Percentiles rank a stretch among this genome's conserved stretches.
Evolutionary conservation across 64 coral and sea anemone species (phyloP).

Genomic region (Pocillopora damicornis): DNA sequence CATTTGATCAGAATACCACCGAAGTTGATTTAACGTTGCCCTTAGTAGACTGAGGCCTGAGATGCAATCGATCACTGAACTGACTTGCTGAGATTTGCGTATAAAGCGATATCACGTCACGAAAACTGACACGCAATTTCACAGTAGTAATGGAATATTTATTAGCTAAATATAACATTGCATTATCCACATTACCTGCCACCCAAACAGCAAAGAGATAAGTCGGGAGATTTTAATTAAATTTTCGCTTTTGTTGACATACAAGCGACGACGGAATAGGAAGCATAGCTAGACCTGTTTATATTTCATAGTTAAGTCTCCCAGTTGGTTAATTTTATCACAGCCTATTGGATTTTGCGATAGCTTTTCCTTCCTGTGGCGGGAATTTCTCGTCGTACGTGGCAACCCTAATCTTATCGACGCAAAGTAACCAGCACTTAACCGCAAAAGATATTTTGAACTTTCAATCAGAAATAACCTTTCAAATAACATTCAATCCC

Average conservation of each 20-base stretch:
- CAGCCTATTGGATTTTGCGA: not conserved
- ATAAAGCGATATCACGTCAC: not conserved
- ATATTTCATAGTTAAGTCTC: not conserved
- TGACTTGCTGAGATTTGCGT: not conserved
- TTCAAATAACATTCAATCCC: not conserved
- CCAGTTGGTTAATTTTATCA: not conserved
- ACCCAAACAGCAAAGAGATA: slow-evolving; percentile 3
- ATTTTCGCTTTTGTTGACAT: slow-evolving; percentile 16
- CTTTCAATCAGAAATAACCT: not conserved
- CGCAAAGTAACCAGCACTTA: not conserved
- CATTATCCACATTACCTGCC: not conserved
- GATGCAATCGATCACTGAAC: slow-evolving; percentile 12
- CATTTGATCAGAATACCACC: not conserved
- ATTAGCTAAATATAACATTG: not conserved
- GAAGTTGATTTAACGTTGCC: not conserved
- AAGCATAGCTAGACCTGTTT: not conserved
- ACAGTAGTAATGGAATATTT: not conserved
- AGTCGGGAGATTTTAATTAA: slow-evolving; percentile 23
- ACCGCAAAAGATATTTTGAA: not conserved
- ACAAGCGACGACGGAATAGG: not conserved
- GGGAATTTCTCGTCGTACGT: not conserved
- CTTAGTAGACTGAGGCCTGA: not conserved
- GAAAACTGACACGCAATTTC: not conserved
- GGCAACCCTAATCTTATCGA: not conserved
- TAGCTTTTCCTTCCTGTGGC: not conserved